These are phyloP conservation scores for Dolichomitus sp. DNA, from an alignment of 2,888 invertebrate genomes.

Conservation along the genomic window DNA sequence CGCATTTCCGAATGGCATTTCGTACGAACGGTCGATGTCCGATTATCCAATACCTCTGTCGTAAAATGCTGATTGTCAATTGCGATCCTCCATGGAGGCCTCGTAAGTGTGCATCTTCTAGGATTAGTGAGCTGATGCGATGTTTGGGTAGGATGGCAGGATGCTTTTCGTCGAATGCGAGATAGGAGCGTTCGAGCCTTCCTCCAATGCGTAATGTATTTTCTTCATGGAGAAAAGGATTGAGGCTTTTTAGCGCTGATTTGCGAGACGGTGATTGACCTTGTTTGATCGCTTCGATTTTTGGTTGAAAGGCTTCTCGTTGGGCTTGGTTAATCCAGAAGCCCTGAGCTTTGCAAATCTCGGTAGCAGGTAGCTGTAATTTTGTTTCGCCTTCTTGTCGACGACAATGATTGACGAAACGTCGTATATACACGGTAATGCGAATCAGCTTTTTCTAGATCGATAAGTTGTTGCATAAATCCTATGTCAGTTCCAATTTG, in stretches of 20 bases:
- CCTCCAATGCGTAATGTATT: conserved; percentile 53
- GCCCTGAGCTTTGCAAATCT: not conserved
- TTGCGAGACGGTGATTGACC: not conserved
- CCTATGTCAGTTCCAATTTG: not conserved
- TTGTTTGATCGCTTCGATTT: not conserved
- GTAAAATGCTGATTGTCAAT: conserved; percentile 35
- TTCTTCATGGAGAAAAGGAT: conserved; percentile 26
- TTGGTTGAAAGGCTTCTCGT: not conserved
- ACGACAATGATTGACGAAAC: not conserved
- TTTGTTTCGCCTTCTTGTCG: not conserved
- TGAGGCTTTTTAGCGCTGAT: conserved; percentile 11
- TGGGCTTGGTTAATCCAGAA: not conserved
- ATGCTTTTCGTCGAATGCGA: conserved; percentile 35
- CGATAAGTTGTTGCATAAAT: not conserved
- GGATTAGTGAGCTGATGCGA: conserved; percentile 11
- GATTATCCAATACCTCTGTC: conserved; percentile 28
- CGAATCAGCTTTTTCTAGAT: conserved; percentile 31
- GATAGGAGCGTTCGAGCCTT: conserved; percentile 24
- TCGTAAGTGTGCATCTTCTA: conserved; percentile 25
- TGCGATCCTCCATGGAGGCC: not conserved
- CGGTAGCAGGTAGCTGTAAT: not conserved
- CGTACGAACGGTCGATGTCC: conserved; percentile 13
- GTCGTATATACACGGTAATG: conserved; percentile 14
- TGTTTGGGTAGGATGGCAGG: conserved; percentile 49
- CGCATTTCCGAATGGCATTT: conserved; percentile 44